Evolutionary conservation across 2,113 vertebrate genomes (phyloP).

Genomic region (Triplophysa rosa): DNA sequence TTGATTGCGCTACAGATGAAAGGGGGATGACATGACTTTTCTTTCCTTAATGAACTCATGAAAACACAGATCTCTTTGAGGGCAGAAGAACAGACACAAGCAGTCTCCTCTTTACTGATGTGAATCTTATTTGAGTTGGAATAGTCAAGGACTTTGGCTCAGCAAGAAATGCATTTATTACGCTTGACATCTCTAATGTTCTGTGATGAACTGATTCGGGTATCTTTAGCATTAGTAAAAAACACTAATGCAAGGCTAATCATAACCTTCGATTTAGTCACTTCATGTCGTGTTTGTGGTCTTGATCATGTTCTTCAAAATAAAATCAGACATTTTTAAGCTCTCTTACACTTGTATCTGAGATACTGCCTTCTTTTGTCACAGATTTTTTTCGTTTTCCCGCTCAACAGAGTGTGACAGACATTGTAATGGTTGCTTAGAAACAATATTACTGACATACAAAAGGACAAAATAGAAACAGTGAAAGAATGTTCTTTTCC

Average conservation of each 20-base stretch:
- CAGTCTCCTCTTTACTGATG: background rate
- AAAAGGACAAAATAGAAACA: background rate
- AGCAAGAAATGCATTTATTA: background rate
- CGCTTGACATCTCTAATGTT: background rate
- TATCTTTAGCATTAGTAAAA: background rate
- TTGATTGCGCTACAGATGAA: constrained; percentile 46
- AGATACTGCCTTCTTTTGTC: no score
- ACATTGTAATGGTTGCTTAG: background rate
- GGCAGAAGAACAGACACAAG: background rate
- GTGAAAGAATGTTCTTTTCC: background rate
- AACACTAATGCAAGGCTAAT: background rate
- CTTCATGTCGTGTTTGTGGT: background rate
- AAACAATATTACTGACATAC: background rate
- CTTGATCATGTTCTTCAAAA: background rate
- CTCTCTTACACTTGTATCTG: background rate
- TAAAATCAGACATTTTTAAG: background rate
- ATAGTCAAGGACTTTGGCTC: background rate
- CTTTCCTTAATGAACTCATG: constrained; percentile 13
- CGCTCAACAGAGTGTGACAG: background rate
- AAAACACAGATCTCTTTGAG: background rate
- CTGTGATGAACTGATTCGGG: background rate
- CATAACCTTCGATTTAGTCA: background rate
- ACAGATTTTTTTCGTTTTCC: background rate
- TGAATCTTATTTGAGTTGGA: background rate
- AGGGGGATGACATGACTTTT: constrained; percentile 23